These are phyloP conservation scores for Manis pentadactyla DNA, from an alignment of 2,797 vertebrate genomes.

Conservation along the genomic window DNA sequence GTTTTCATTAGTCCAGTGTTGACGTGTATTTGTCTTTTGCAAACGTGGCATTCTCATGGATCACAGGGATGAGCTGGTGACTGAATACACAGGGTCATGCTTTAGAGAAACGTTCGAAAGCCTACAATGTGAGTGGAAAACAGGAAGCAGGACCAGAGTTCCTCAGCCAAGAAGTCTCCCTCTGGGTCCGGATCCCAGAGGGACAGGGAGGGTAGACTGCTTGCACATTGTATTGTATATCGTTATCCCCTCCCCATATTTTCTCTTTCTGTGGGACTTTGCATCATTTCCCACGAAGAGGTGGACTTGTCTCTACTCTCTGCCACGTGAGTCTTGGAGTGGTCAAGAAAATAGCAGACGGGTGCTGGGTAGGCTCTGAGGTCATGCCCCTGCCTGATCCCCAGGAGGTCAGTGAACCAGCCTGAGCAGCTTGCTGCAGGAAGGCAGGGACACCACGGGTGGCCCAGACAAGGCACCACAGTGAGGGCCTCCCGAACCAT, in stretches of 20 bases:
- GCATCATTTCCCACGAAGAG: background rate
- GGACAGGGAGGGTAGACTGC: rapidly evolving
- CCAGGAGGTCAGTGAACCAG: rapidly evolving
- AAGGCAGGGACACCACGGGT: background rate
- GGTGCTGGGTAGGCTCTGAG: background rate
- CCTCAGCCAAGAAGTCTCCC: no score
- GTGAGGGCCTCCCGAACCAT: background rate
- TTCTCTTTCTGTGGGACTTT: background rate
- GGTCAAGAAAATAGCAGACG: background rate
- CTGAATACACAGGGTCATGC: background rate
- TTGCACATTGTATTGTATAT: no score
- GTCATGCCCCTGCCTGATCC: background rate
- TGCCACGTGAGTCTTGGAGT: background rate
- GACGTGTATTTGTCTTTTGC: background rate
- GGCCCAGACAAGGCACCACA: background rate
- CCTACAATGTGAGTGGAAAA: background rate
- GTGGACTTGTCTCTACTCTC: background rate
- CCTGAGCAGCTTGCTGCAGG: no score
- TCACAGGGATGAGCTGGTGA: background rate
- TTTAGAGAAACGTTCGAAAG: background rate
- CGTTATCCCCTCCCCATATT: background rate
- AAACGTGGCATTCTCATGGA: background rate
- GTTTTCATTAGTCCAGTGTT: background rate
- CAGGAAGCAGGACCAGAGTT: background rate
- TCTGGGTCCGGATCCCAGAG: rapidly evolving